phyloP scores from a whole-genome alignment of 2,113 vertebrate species.

The cattle (Bos taurus) region DNA sequence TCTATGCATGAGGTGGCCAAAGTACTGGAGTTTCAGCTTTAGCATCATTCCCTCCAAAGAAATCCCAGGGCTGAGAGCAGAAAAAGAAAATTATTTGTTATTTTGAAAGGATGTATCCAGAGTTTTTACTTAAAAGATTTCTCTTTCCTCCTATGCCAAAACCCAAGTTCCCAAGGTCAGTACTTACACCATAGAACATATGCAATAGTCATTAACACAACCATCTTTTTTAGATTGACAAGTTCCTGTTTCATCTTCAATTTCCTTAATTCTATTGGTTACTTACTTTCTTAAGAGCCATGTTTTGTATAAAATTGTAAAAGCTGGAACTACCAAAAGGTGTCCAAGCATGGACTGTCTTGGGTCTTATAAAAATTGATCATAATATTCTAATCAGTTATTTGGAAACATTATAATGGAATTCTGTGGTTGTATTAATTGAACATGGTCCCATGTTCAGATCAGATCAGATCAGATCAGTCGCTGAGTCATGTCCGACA shows the following conservation, averaged over 20 bases:
- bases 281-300: neutral
- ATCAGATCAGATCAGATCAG: no score
- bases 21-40: no score
- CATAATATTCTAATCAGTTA: neutral
- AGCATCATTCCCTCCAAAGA: no score
- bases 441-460: neutral
- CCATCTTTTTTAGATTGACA: neutral
- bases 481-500: no score
- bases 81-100: neutral
- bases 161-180: neutral
- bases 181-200: neutral
- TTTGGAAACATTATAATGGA: neutral
- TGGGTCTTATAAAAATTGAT: neutral
- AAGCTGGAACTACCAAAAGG: neutral
- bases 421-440: neutral
- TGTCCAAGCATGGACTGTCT: neutral
- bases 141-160: neutral
- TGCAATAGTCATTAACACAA: neutral
- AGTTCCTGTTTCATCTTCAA: neutral
- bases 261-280: neutral
- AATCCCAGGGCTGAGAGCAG: neutral
- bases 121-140: neutral
- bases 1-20: no score
- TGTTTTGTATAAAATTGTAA: neutral
- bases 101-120: neutral